These are phyloP conservation scores for Cnemophilus loriae DNA, from an alignment of 2,113 vertebrate genomes.

Conservation along the genomic window DNA sequence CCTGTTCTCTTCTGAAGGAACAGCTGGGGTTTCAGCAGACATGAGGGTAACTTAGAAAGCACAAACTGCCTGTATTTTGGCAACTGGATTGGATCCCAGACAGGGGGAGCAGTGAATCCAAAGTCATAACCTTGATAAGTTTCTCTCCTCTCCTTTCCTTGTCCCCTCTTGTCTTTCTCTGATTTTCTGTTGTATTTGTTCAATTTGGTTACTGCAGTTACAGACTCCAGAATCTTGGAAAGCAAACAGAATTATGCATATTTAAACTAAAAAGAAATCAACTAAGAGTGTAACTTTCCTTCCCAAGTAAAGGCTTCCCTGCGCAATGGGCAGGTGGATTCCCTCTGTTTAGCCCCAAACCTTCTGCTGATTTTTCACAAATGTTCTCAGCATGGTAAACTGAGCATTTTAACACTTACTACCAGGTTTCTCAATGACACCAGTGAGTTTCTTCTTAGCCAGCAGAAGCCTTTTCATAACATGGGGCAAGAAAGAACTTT, in stretches of 20 bases:
- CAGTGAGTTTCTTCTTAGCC: conserved; percentile 2
- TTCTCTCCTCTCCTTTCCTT: not conserved
- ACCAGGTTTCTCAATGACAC: conserved; percentile 3
- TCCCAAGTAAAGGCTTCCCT: not conserved
- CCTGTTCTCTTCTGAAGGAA: not conserved
- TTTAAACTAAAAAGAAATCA: not conserved
- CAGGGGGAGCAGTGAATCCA: not conserved
- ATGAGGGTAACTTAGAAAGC: not conserved
- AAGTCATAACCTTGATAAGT: not conserved
- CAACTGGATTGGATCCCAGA: not conserved
- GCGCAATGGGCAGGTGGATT: not conserved
- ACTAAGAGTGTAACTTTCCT: not conserved
- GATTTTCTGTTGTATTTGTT: not conserved
- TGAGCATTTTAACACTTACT: conserved; percentile 16
- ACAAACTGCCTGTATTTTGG: not conserved
- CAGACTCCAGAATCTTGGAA: not conserved
- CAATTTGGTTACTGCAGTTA: not conserved
- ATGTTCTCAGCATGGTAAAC: not conserved
- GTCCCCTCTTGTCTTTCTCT: not conserved
- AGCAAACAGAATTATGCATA: not conserved
- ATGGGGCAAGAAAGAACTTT: conserved; percentile 33
- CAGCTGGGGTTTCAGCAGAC: not conserved
- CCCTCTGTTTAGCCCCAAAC: not conserved
- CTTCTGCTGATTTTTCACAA: conserved; percentile 13
- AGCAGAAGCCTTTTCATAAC: conserved; percentile 35